Evolutionary conservation across 1,140 invertebrate species (phyloP), one percentile per base, ranked within the genome.

Genomic region (Brachystomella parvula): DNA sequence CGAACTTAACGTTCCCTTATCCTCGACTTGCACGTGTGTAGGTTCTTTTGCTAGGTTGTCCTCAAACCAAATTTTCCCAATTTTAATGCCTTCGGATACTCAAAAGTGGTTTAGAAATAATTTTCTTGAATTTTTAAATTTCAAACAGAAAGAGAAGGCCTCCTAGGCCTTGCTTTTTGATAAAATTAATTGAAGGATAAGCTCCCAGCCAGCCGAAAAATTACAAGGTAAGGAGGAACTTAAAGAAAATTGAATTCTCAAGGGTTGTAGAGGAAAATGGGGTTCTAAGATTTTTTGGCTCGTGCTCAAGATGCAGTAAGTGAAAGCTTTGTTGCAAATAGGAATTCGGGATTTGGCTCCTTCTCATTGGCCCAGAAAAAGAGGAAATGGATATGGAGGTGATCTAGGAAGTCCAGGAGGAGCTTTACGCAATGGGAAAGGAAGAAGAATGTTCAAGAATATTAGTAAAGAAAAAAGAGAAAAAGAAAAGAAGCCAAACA

Each of bases 401-500:
- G n/a, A 9, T n/a, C 39, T 44, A 12, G n/a, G n/a, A 44, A 44
- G 9, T 12, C n/a, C 39, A 12, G 39, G 39, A 44, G 39, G n/a
- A 44, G n/a, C 9, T 9, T n/a, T 44, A n/a, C 9, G 24, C 6
- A 53, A 53, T 12, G 3, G 12, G 9, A 6, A 17, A 24, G 49
- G 24, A 53, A 24, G 49, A 53, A 53, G 24, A 32, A 30, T 19
- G 47, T 30, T n/a, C 17, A 19, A 21, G n/a, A 30, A 64, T 30
- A 19, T 53, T 56, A n/a, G 30, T 29, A 30, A 12, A 12, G 17
- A 33, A 57, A 35, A 44, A 56, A 47, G 26, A 9, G 3, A 26
- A 15, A 64, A 35, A 26, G 35, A 47, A 39, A 39, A 26, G 39
- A 44, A 32, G 62, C 31, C 32, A 64, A 53, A 64, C 56, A 31